Conservation (phyloP, 2,113 vertebrate species). For the Nematolebias whitei region DNA sequence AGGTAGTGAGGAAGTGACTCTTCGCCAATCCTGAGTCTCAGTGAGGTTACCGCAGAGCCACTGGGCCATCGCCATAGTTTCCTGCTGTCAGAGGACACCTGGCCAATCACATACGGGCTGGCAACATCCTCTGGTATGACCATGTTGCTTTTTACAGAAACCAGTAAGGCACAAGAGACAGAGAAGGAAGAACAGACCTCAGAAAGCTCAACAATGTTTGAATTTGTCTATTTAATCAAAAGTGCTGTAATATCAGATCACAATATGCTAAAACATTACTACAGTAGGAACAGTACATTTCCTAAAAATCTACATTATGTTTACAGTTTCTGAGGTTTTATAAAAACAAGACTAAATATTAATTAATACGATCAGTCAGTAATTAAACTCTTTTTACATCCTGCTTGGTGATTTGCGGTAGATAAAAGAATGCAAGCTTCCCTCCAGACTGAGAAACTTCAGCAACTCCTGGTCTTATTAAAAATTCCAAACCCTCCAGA, state of each 20-base stretch:
- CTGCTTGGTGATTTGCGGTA: conserved; percentile 28
- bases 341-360: neutral
- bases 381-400: conserved; percentile 2
- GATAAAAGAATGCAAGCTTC: conserved; percentile 23
- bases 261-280: neutral
- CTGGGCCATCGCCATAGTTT: conserved; percentile 66
- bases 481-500: conserved; percentile 26
- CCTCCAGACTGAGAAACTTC: conserved; percentile 26
- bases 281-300: neutral
- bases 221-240: neutral
- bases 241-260: neutral
- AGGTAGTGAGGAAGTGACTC: conserved; percentile 70
- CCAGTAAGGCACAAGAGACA: neutral
- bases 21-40: conserved; percentile 52
- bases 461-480: conserved; percentile 32
- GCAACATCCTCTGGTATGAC: conserved; percentile 54
- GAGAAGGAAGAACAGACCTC: neutral
- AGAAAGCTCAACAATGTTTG: neutral
- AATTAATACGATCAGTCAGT: too few relatives aligned
- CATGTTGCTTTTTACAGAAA: conserved; percentile 7
- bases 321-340: neutral
- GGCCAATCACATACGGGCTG: conserved; percentile 47
- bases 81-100: conserved; percentile 62
- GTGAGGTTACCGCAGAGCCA: conserved; percentile 53
- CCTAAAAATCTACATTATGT: neutral